phyloP scores from a whole-genome alignment of 2,797 vertebrate species.

The Myotis myotis region DNA sequence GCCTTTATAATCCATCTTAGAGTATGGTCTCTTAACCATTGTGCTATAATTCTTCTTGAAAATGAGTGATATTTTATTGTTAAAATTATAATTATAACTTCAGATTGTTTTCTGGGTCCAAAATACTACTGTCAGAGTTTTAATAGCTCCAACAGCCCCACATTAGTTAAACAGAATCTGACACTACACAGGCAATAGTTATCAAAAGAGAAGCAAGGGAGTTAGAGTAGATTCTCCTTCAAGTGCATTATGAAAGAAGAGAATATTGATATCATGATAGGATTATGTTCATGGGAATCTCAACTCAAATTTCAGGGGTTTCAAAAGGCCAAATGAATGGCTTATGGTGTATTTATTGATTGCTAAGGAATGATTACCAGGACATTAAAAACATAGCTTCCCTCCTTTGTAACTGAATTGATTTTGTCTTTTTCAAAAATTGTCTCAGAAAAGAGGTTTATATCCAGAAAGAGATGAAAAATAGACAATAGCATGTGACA shows the following conservation, averaged over 20 bases:
- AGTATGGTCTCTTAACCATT: neutral
- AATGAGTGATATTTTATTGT: neutral
- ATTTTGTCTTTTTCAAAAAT: slow-evolving; percentile 33
- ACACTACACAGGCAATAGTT: neutral
- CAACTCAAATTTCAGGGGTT: neutral
- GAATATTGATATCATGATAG: neutral
- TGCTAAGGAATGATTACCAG: slow-evolving; percentile 1
- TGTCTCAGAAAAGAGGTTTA: neutral
- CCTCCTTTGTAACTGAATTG: neutral
- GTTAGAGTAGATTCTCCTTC: neutral
- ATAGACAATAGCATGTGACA: neutral
- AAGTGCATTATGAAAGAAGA: neutral
- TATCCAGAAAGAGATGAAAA: slow-evolving; percentile 29
- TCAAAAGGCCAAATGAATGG: slow-evolving; percentile 29
- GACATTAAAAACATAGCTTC: neutral
- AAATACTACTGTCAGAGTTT: neutral
- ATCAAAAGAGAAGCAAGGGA: neutral
- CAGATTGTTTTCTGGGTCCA: neutral
- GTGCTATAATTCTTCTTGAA: neutral
- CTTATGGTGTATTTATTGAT: slow-evolving; percentile 57
- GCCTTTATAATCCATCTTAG: neutral
- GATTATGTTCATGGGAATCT: neutral
- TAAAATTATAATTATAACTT: neutral
- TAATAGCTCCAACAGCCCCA: neutral
- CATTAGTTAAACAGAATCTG: neutral